These are phyloP conservation scores for Echinometra lucunter DNA, from an alignment of 53 echinoderm and acorn worm species.

Conservation along the genomic window DNA sequence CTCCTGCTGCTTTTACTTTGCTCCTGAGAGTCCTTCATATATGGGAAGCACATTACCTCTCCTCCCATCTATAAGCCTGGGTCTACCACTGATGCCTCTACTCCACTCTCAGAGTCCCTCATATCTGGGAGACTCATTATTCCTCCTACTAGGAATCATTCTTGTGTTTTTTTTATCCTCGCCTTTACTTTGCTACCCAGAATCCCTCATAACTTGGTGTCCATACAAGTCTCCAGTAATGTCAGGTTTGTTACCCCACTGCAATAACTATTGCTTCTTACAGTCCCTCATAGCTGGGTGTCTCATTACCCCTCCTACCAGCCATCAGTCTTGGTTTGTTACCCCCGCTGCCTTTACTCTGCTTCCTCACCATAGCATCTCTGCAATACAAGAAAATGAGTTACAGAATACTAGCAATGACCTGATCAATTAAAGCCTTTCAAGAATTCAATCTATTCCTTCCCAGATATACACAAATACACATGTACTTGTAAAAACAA, in stretches of 20 bases:
- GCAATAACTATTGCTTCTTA: neutral
- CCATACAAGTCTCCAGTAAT: too few relatives aligned
- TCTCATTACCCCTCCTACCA: conserved; percentile 67
- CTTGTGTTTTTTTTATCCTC: conserved; percentile 3
- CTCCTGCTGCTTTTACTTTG: neutral
- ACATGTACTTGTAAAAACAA: too few relatives aligned
- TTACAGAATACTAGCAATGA: neutral
- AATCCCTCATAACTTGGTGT: conserved; percentile 61
- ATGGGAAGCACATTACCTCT: conserved; percentile 46
- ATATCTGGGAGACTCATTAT: conserved; percentile 61
- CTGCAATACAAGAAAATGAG: conserved; percentile 13
- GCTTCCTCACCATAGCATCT: conserved; percentile 52
- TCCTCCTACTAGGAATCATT: conserved; percentile 34
- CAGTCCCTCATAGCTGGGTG: conserved; percentile 63
- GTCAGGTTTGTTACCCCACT: conserved; percentile 50
- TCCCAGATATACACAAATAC: too few relatives aligned
- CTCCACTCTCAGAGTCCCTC: conserved; percentile 48
- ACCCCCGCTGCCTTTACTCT: neutral
- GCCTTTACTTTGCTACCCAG: neutral
- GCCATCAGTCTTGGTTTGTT: conserved; percentile 37
- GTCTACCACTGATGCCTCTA: conserved; percentile 48
- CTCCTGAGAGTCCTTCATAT: conserved; percentile 65
- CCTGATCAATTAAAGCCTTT: neutral
- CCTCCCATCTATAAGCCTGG: conserved; percentile 63
- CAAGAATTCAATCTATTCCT: neutral